Conservation (phyloP, 2,113 vertebrate genomes). For the Petromus typicus region DNA sequence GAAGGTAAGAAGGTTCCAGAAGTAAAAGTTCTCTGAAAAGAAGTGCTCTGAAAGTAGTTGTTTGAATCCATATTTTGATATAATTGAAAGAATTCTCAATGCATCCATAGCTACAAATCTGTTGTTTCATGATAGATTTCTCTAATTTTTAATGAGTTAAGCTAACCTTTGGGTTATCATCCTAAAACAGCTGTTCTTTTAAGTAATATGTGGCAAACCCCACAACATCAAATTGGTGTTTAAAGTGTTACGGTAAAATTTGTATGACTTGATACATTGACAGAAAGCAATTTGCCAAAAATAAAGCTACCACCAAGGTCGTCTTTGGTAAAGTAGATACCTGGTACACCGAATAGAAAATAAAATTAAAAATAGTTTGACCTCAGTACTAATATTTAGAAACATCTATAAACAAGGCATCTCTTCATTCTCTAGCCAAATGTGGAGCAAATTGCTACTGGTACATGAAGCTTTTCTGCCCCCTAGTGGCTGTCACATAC, state of each 20-base stretch:
- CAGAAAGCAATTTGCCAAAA: conserved; percentile 28
- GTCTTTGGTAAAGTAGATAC: not conserved
- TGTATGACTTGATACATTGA: not conserved
- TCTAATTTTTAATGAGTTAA: conserved; percentile 28
- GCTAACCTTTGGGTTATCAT: not conserved
- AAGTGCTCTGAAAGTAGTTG: not conserved
- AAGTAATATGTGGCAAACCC: not conserved
- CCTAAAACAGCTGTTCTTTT: not conserved
- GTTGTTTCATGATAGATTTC: not conserved
- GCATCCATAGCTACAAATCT: not conserved
- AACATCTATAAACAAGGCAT: not conserved
- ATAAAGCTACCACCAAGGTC: not conserved
- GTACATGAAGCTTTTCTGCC: conserved; percentile 64
- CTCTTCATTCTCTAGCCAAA: not conserved
- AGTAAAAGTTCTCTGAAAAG: not conserved
- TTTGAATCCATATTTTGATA: not conserved
- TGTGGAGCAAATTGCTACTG: not conserved
- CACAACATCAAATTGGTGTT: not conserved
- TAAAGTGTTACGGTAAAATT: not conserved
- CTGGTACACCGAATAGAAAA: not conserved
- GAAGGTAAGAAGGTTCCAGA: not conserved
- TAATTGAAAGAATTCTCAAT: not conserved
- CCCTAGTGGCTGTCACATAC: conserved; percentile 43
- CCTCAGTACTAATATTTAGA: conserved; percentile 10
- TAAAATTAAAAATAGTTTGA: conserved; percentile 36